phyloP scores from a whole-genome alignment of 2,888 invertebrate species.

The Venustoraphidia nigricollis region DNA sequence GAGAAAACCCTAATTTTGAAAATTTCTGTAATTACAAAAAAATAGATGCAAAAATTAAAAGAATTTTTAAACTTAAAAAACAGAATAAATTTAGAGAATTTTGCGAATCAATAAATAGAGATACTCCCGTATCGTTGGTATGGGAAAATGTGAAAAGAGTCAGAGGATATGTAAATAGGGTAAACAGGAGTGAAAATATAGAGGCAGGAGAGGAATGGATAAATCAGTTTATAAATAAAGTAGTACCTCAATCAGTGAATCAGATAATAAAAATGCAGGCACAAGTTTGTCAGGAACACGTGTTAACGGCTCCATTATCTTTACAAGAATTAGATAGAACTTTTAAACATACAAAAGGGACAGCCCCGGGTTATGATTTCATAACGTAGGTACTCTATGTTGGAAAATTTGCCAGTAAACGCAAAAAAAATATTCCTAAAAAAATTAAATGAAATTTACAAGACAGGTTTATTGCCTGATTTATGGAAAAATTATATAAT shows the following conservation, averaged over 20 bases:
- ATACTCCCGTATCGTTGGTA: neutral
- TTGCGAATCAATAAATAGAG: neutral
- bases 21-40: neutral
- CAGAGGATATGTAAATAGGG: neutral
- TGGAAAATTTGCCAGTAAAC: neutral
- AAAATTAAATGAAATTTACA: neutral
- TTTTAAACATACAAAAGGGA: neutral
- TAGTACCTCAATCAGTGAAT: neutral
- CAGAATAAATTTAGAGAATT: neutral
- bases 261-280: neutral
- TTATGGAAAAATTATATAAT: slow-evolving; percentile 1
- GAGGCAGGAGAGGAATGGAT: too few species aligned
- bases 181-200: neutral
- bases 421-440: neutral
- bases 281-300: neutral
- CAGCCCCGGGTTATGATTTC: neutral
- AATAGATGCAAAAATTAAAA: neutral
- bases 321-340: neutral
- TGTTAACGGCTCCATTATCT: neutral
- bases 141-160: slow-evolving; percentile 1
- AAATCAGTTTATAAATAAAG: too few species aligned
- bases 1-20: neutral
- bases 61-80: slow-evolving; percentile 1
- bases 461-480: neutral
- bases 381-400: neutral